Conservation (phyloP, 2,113 vertebrate genomes). For the Numenius arquata region DNA sequence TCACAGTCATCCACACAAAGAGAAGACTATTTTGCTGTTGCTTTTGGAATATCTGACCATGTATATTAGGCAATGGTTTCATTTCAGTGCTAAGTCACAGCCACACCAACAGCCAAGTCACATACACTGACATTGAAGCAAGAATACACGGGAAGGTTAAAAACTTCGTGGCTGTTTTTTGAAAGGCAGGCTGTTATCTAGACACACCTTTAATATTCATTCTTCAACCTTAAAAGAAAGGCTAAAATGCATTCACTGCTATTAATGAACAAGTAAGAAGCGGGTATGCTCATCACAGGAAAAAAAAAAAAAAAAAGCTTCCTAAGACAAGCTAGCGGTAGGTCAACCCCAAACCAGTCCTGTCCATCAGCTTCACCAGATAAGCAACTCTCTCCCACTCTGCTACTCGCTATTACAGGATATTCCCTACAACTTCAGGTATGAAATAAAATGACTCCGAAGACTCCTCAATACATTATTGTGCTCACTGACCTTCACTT, state of each 20-base stretch:
- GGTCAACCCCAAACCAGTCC: not conserved
- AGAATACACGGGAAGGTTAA: not conserved
- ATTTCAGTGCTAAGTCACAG: not conserved
- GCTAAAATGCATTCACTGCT: not conserved
- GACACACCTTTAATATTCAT: not conserved
- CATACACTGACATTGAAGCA: not conserved
- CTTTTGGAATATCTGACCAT: not conserved
- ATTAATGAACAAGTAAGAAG: not conserved
- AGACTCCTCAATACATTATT: not conserved
- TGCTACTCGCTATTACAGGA: rapidly evolving
- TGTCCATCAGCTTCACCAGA: not conserved
- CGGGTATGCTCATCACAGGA: not conserved
- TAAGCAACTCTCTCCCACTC: not conserved
- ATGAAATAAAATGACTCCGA: not conserved
- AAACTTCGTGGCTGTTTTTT: not conserved
- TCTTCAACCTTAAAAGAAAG: not conserved
- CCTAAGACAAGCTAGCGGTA: too few relatives aligned
- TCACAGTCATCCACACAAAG: not conserved
- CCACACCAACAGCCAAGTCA: not conserved
- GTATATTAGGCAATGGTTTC: not conserved
- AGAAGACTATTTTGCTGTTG: not conserved
- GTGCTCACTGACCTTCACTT: not conserved
- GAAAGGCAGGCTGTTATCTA: not conserved
- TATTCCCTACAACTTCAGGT: not conserved
- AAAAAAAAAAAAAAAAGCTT: not conserved